phyloP scores from a whole-genome alignment of 2,797 vertebrate genomes.

The Muscicapa striata region DNA sequence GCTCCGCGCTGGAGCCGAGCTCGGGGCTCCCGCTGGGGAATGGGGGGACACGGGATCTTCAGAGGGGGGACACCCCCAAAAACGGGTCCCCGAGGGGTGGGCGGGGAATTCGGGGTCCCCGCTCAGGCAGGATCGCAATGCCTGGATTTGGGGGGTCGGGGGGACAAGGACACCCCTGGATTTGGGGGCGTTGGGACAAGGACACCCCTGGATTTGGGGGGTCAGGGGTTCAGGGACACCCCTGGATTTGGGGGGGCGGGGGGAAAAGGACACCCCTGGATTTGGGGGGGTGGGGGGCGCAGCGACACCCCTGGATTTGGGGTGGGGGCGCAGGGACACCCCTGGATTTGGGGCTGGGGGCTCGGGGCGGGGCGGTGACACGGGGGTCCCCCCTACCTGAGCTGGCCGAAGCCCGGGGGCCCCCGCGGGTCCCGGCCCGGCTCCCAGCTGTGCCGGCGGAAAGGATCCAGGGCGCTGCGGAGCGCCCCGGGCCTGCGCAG shows the following conservation, averaged over 20 bases:
- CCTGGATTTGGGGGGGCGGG: constrained; percentile 8
- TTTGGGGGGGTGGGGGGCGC: too few species aligned
- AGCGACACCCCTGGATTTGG: neutral
- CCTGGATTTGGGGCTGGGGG: neutral
- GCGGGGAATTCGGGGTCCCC: rapidly evolving
- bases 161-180: too few species aligned
- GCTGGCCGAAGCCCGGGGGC: constrained; percentile 16
- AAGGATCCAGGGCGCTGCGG: constrained; percentile 53
- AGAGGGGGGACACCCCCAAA: neutral
- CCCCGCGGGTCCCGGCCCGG: constrained; percentile 71
- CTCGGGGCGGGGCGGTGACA: neutral
- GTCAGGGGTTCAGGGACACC: too few species aligned
- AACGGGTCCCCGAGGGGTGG: rapidly evolving
- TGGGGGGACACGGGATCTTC: neutral
- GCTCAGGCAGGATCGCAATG: rapidly evolving
- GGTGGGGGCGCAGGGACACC: neutral
- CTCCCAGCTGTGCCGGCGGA: constrained; percentile 86
- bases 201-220: neutral
- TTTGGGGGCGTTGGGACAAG: neutral
- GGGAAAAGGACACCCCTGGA: too few species aligned
- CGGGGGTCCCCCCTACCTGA: constrained; percentile 58
- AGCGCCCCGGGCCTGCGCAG: constrained; percentile 19
- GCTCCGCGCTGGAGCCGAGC: constrained; percentile 50
- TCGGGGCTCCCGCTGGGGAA: constrained; percentile 68
- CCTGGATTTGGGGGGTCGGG: neutral